phyloP scores from a whole-genome alignment of 2,113 vertebrate species.

The Empidonax traillii region DNA sequence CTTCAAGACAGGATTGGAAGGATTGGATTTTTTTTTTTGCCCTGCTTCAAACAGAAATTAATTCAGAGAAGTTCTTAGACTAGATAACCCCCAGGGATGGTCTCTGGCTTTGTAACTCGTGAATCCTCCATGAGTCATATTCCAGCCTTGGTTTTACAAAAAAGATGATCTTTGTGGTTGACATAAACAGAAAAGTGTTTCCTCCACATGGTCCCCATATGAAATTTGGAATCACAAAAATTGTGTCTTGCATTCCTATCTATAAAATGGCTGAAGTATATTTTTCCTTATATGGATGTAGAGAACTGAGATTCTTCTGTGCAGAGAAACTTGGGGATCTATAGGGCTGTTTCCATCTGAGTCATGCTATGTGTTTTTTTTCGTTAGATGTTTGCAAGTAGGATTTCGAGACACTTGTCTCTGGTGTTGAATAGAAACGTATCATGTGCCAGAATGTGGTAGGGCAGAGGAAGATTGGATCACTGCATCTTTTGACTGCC shows the following conservation, averaged over 20 bases:
- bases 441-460: neutral
- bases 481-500: neutral
- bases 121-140: neutral
- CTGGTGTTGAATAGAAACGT: neutral
- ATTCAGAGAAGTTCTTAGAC: neutral
- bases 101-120: neutral
- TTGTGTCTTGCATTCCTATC: neutral
- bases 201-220: rapidly evolving
- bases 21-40: neutral
- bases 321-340: neutral
- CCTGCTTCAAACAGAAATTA: conserved; percentile 3
- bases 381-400: neutral
- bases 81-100: neutral
- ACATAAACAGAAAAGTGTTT: neutral
- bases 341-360: neutral
- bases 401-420: neutral
- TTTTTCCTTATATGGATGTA: neutral
- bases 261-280: neutral
- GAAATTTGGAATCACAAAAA: neutral
- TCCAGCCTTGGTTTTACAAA: neutral
- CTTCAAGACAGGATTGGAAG: neutral
- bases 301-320: neutral
- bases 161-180: neutral
- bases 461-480: neutral
- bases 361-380: neutral